Evolutionary conservation across 2,888 invertebrate genomes (phyloP).

Genomic region (Mythimna vitellina): DNA sequence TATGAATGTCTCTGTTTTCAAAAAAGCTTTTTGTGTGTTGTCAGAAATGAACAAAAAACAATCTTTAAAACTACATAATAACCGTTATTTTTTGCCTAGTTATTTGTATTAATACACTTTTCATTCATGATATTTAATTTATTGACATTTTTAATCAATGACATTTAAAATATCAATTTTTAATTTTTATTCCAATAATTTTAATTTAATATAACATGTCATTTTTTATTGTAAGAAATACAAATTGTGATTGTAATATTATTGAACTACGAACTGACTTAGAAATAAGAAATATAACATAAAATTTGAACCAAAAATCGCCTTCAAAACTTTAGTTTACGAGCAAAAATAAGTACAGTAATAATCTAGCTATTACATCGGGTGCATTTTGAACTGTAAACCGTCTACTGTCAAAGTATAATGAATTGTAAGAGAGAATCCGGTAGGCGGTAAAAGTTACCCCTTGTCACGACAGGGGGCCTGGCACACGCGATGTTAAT

Average conservation of each 20-base stretch:
- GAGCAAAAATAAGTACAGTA: constrained; percentile 38
- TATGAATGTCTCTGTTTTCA: background rate
- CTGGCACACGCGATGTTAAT: constrained; percentile 67
- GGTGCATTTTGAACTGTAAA: constrained; percentile 63
- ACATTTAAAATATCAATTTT: no score
- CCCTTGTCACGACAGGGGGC: constrained; percentile 67
- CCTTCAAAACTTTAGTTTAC: constrained; percentile 27
- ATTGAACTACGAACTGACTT: no score
- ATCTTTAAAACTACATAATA: no score
- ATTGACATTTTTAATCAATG: no score
- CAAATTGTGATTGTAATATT: no score
- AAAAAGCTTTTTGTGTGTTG: background rate
- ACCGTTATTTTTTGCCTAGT: background rate
- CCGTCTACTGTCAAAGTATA: constrained; percentile 63
- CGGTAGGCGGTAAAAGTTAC: constrained; percentile 64
- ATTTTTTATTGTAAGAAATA: no score
- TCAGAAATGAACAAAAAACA: background rate
- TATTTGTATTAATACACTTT: constrained; percentile 15
- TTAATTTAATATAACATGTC: no score
- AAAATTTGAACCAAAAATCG: no score
- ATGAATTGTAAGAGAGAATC: constrained; percentile 64
- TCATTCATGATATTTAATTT: no score
- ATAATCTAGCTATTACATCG: constrained; percentile 56
- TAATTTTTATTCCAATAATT: no score
- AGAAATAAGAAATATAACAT: no score